A percentile compares a stretch with the other conserved stretches of the same genome.
These are phyloP conservation scores for Acleris holmiana DNA, from an alignment of 2,888 invertebrate genomes.

Conservation along the genomic window DNA sequence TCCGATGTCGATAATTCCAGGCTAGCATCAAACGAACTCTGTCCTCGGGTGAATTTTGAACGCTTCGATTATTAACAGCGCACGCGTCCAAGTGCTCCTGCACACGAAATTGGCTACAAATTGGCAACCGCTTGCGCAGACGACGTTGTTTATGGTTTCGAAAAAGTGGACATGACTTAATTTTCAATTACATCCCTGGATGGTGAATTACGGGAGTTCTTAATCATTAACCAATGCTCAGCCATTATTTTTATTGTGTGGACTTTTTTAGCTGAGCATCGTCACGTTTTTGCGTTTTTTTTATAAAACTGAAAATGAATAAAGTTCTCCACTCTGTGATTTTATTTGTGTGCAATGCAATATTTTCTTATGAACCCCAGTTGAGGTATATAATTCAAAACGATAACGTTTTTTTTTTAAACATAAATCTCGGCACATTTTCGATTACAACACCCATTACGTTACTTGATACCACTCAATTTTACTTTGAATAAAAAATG, in stretches of 20 bases:
- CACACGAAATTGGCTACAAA: constrained; percentile 77
- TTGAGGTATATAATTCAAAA: too few relatives aligned
- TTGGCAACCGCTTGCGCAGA: constrained; percentile 74
- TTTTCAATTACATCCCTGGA: constrained; percentile 73
- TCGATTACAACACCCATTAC: too few relatives aligned
- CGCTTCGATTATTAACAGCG: constrained; percentile 79
- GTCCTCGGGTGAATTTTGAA: constrained; percentile 66
- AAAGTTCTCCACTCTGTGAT: too few relatives aligned
- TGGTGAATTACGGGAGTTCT: constrained; percentile 63
- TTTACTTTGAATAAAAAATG: too few relatives aligned
- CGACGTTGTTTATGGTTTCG: constrained; percentile 68
- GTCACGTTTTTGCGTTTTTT: too few relatives aligned
- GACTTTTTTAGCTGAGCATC: too few relatives aligned
- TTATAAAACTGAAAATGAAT: too few relatives aligned
- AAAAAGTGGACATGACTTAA: constrained; percentile 62
- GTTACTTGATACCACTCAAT: too few relatives aligned
- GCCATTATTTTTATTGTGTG: background rate
- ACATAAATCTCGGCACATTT: too few relatives aligned
- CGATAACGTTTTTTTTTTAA: too few relatives aligned
- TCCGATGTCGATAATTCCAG: constrained; percentile 76
- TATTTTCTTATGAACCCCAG: too few relatives aligned
- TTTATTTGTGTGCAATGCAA: too few relatives aligned
- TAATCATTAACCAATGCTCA: background rate
- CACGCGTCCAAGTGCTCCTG: constrained; percentile 70
- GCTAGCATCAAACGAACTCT: constrained; percentile 68